A percentile compares a stretch with the other conserved stretches of the same genome.
These are phyloP conservation scores for Trachelus tabidus DNA, from an alignment of 2,888 invertebrate genomes.

Conservation along the genomic window DNA sequence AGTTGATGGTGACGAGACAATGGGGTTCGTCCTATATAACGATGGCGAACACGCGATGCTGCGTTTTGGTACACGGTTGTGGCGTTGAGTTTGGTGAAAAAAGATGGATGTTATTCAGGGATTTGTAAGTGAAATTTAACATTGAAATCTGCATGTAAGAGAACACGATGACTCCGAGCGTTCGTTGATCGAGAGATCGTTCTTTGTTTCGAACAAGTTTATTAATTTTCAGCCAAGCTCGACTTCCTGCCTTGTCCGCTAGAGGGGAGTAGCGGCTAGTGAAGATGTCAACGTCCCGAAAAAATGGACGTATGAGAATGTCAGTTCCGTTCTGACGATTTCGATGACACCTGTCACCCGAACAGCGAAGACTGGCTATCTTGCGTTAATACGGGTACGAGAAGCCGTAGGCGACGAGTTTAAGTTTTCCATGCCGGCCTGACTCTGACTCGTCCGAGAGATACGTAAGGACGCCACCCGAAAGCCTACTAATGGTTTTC, in stretches of 20 bases:
- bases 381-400: not conserved
- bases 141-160: not conserved
- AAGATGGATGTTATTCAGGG: not conserved
- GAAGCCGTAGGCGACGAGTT: not conserved
- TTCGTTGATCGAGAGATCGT: not conserved
- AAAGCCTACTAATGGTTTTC: conserved; percentile 37
- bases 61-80: not conserved
- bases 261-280: not conserved
- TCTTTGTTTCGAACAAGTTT: conserved; percentile 5
- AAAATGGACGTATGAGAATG: not conserved
- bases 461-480: not conserved
- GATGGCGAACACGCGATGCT: not conserved
- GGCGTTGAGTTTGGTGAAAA: not conserved
- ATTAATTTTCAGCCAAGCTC: conserved; percentile 14
- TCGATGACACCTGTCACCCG: not conserved
- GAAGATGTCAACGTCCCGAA: not conserved
- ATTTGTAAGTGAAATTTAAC: not conserved
- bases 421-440: not conserved
- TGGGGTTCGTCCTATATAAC: not conserved
- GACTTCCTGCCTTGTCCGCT: not conserved
- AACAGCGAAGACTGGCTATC: not conserved
- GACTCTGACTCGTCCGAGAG: not conserved
- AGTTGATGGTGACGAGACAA: not conserved
- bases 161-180: conserved; percentile 8
- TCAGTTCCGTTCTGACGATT: not conserved